Percentiles rank a stretch among this genome's conserved stretches.
phyloP scores from a whole-genome alignment of 2,797 vertebrate genomes.

The Pangasius sanitwongsei region DNA sequence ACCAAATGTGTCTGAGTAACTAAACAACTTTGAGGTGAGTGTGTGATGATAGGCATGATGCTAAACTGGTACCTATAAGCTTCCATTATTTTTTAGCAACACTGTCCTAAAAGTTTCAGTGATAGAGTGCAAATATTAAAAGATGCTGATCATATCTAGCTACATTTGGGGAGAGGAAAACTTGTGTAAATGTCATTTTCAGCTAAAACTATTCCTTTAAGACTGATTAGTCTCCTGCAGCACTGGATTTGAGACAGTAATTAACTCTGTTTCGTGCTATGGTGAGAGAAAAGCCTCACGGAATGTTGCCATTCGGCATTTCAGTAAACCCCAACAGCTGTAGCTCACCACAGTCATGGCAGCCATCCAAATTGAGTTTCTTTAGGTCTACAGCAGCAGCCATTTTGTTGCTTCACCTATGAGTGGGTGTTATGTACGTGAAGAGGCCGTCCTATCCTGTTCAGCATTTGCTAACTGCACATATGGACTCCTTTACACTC shows the following conservation, averaged over 20 bases:
- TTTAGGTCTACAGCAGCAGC: neutral
- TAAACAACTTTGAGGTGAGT: neutral
- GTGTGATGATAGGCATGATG: neutral
- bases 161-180: neutral
- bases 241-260: neutral
- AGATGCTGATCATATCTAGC: neutral
- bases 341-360: neutral
- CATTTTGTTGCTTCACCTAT: neutral
- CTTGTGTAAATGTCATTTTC: neutral
- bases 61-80: neutral
- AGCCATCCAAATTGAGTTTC: neutral
- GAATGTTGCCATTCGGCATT: neutral
- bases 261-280: neutral
- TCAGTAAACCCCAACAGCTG: neutral
- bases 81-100: neutral
- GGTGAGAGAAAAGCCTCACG: neutral
- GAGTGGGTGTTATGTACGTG: neutral
- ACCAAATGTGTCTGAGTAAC: neutral
- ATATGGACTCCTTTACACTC: neutral
- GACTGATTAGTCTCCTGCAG: neutral
- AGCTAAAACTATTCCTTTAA: neutral
- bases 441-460: neutral
- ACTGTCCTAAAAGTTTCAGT: too few species aligned
- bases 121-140: neutral
- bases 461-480: neutral